These are phyloP conservation scores for Dallia pectoralis DNA, from an alignment of 2,797 vertebrate species.

Conservation along the genomic window DNA sequence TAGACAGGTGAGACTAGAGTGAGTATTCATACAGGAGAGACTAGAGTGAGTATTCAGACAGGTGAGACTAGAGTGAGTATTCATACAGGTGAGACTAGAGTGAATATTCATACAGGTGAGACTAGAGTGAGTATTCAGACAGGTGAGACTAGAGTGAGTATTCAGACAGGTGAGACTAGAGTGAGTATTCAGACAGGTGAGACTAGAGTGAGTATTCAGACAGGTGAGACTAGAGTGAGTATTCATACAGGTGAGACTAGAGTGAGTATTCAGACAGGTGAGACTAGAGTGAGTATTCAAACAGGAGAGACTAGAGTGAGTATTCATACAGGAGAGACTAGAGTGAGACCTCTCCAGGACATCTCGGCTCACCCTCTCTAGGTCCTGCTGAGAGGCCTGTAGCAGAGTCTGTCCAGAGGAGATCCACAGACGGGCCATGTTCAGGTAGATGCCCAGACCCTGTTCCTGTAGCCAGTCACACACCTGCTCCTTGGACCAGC, in stretches of 20 bases:
- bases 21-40: not conserved
- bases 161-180: not conserved
- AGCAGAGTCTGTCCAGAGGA: conserved; percentile 92
- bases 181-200: not conserved
- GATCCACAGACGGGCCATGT: conserved; percentile 88
- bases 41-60: not conserved
- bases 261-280: not conserved
- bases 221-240: not conserved
- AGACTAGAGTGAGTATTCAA: not conserved
- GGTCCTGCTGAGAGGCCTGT: conserved; percentile 93
- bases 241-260: not conserved
- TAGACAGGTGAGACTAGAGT: not conserved
- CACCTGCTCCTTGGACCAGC: conserved; percentile 95
- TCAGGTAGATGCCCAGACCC: conserved; percentile 88
- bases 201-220: not conserved
- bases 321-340: not conserved
- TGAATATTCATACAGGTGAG: not conserved
- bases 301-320: not conserved
- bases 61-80: not conserved
- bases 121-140: not conserved
- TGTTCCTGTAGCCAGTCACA: conserved; percentile 94
- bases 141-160: not conserved
- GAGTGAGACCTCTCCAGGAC: not conserved
- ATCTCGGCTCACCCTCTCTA: conserved; percentile 87
- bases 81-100: not conserved